A percentile compares a stretch with the other conserved stretches of the same genome.
These are phyloP conservation scores for Cnemophilus loriae DNA, from an alignment of 2,113 vertebrate genomes.

Conservation along the genomic window DNA sequence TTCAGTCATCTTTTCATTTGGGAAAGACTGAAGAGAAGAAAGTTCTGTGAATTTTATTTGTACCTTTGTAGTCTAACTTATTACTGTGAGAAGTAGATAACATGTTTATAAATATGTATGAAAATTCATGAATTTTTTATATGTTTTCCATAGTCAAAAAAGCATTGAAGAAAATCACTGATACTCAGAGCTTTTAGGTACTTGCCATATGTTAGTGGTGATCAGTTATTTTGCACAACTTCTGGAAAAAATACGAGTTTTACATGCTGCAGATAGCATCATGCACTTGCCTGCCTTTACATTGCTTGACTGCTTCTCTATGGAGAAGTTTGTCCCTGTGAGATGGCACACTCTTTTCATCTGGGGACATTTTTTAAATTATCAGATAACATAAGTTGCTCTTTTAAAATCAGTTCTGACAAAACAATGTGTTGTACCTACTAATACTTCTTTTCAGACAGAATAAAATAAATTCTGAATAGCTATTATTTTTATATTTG, in stretches of 20 bases:
- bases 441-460: neutral
- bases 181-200: neutral
- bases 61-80: neutral
- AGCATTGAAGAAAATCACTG: neutral
- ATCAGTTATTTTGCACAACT: neutral
- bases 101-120: constrained; percentile 31
- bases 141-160: neutral
- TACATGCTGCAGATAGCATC: neutral
- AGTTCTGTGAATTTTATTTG: neutral
- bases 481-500: neutral
- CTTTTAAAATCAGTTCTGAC: neutral
- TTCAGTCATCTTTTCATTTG: neutral
- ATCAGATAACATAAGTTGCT: neutral
- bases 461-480: neutral
- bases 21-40: neutral
- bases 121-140: constrained; percentile 17
- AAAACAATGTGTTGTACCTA: neutral
- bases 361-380: neutral
- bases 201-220: neutral
- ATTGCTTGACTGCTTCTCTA: neutral
- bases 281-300: neutral
- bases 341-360: neutral
- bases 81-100: constrained; percentile 20
- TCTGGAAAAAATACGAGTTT: neutral
- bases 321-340: neutral